phyloP scores from a whole-genome alignment of 1,140 invertebrate species.

The Heterodera carotae region DNA sequence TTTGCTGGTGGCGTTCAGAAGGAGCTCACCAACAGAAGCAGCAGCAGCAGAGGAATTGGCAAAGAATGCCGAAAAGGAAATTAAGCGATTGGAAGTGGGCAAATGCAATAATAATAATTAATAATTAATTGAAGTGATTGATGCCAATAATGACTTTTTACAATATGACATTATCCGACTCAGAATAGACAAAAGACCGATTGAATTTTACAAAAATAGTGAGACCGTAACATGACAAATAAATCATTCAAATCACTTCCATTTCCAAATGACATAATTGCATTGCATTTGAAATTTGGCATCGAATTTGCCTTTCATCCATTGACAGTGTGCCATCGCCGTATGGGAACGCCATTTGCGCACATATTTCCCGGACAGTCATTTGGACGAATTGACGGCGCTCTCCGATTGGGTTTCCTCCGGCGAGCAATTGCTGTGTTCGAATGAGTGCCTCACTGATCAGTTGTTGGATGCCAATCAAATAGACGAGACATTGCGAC shows the following conservation, averaged over 20 bases:
- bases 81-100: background rate
- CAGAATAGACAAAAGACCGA: no score
- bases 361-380: conserved; percentile 13
- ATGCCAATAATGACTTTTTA: no score
- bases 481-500: conserved; percentile 33
- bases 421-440: conserved; percentile 36
- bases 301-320: background rate
- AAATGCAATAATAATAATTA: background rate
- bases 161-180: no score
- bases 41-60: background rate
- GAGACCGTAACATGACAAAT: no score
- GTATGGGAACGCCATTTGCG: conserved; percentile 32
- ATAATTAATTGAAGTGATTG: no score
- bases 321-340: background rate
- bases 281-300: no score
- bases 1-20: conserved; percentile 6
- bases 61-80: background rate
- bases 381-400: conserved; percentile 4
- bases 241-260: no score
- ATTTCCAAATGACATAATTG: no score
- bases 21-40: background rate
- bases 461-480: conserved; percentile 31
- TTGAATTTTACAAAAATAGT: no score
- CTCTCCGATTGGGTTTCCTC: conserved; percentile 42
- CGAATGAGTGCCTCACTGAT: conserved; percentile 7